Evolutionary conservation across 1,140 invertebrate species (phyloP).

Genomic region (Calycopis cecrops): DNA sequence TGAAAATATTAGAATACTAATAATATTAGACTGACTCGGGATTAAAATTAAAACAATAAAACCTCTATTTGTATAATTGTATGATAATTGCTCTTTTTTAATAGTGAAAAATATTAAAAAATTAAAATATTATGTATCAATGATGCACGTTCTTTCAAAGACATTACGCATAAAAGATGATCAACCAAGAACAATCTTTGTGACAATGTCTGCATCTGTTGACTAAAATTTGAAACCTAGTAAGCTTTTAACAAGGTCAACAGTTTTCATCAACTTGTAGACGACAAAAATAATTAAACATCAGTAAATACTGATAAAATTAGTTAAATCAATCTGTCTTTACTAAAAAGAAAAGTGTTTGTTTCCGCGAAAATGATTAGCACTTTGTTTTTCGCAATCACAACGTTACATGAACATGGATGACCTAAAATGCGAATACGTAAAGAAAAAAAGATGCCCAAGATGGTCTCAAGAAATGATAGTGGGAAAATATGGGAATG

Average conservation of each 20-base stretch:
- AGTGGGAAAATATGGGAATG: conserved; percentile 61
- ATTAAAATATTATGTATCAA: not conserved
- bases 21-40: too few relatives aligned
- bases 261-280: conserved; percentile 73
- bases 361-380: conserved; percentile 70
- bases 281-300: conserved; percentile 71
- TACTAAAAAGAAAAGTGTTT: conserved; percentile 56
- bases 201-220: conserved; percentile 75
- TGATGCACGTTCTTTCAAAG: conserved; percentile 38
- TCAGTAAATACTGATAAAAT: conserved; percentile 50
- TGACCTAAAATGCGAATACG: conserved; percentile 76
- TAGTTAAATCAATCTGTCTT: conserved; percentile 45
- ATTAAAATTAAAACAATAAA: too few relatives aligned
- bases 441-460: conserved; percentile 72
- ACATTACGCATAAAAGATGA: conserved; percentile 39
- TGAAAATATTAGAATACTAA: too few relatives aligned
- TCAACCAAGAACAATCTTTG: conserved; percentile 64
- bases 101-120: not conserved
- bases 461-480: conserved; percentile 58
- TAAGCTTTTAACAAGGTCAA: conserved; percentile 76
- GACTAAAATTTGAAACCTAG: conserved; percentile 76
- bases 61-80: too few relatives aligned
- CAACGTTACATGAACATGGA: conserved; percentile 76
- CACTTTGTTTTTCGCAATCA: conserved; percentile 75
- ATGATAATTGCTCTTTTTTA: not conserved